Base-by-base conservation (phyloP, 2,113 vertebrate species). In the Pelecanoides urinatrix region DNA sequence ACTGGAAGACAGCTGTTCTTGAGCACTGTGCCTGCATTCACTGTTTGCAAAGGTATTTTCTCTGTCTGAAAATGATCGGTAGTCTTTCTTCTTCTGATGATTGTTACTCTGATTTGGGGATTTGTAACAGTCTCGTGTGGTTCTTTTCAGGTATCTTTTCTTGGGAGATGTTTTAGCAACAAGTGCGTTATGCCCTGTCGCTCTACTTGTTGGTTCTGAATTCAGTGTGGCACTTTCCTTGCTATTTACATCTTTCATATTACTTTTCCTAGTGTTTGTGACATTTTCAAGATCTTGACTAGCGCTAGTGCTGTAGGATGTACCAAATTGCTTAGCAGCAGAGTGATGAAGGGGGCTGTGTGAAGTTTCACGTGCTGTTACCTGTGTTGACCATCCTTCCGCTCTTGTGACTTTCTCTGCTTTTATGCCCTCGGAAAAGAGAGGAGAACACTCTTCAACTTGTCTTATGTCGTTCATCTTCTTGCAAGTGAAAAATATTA, bases 401-500 rank as follows among this genome's bases (percentile, higher is more conserved):
- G 40, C 61, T 58, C 90, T 91, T 16, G 79, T 70, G 84, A 86
- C 75, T 29, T 42, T 91, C 81, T 96, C 92, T 47, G 42, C 59
- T 63, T 93, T 59, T 34, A 67, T 72, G 26, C 94, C 93, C n/a
- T 96, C 91, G 0, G 95, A 65, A 70, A 97, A 93, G 53, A 92
- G 38, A 40, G 86, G 40, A 52, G 98, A 94, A 76, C 95, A 94
- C 42, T 98, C 97, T 63, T 98, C 97, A 59, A 78, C 90, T 74
- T 96, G 97, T 55, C 97, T 98, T 63, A 99, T 97, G 44, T 98
- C 98, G 2, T 97, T 97, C 96, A 99, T 99, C 97, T 99, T 99
- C 96, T 98, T 98, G 94, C 98, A 99, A 7, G 99, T 99, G 94
- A 98, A 98, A 95, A 98, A 98, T 32, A 99, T 98, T 50, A 99